Evolutionary conservation across 2,113 vertebrate species (phyloP), one percentile per base, ranked within the genome.

Genomic region (Callocephalon fimbriatum): DNA sequence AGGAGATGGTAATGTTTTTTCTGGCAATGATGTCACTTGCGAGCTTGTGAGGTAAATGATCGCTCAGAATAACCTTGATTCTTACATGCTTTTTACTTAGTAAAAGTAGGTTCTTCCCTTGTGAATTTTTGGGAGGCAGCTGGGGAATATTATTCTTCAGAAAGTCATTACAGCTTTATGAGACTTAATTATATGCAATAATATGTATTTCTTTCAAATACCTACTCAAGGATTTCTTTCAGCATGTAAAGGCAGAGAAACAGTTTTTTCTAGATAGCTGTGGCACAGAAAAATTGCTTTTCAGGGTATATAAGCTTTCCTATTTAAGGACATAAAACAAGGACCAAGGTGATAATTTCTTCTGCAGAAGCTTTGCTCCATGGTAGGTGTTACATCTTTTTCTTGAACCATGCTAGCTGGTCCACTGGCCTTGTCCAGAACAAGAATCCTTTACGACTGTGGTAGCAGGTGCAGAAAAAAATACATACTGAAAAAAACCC

Each of bases 181-280:
- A 97, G 92, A 76, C 96, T 94, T 91, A 95, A 94, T 97, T 90
- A 66, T 95, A 91, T 72, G 74, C 37, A 74, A 32, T 42, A 76
- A 59, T 37, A 85, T 2, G 50, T n/a, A 56, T 79, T 87, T 87
- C 37, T 86, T 96, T 74, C 59, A 74, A 74, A 92, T 90, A 54
- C 29, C 29, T 88, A n/a, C 15, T 90, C 44, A 73, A 59, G 37
- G n/a, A 40, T 88, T 93, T 35, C 12, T 88, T 86, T 88, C 26
- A 50, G 37, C 63, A 7, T 83, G 40, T 54, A 45, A 74, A 72
- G 51, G 20, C 18, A 77, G 22, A 8, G n/a, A 6, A 72, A 22
- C 78, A 45, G 10, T 10, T 40, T 87, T 79, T 86, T 48, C 73
- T 85, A 77, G 51, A 19, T 67, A 56, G 15, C 56, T 81, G 38